Percentiles rank a stretch among this genome's conserved stretches.
Conservation (phyloP, 1,140 invertebrate species). For the Lutraria rhynchaena region DNA sequence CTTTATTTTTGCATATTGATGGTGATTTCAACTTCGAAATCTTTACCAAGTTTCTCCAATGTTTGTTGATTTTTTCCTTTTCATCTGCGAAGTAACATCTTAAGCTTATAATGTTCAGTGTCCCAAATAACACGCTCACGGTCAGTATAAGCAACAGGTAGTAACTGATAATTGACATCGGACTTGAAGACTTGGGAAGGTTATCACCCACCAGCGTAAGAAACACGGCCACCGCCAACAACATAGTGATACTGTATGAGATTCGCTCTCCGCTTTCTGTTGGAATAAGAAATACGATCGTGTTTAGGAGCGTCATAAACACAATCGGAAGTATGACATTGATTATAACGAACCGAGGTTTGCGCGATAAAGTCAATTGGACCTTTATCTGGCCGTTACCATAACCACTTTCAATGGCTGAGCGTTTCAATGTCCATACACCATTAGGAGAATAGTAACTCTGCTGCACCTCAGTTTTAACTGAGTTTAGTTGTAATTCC, state of each 20-base stretch:
- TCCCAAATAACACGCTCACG: neutral
- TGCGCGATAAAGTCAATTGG: slow-evolving; percentile 1
- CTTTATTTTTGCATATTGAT: no score
- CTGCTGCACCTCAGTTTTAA: neutral
- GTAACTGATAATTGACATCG: neutral
- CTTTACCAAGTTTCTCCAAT: no score
- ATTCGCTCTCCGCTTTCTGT: slow-evolving; percentile 47
- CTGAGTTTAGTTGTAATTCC: neutral
- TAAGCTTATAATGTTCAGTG: neutral
- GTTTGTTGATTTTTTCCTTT: no score
- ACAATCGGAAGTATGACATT: slow-evolving; percentile 45
- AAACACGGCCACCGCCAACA: slow-evolving; percentile 33
- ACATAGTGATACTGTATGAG: slow-evolving; percentile 37
- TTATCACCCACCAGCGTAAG: slow-evolving; percentile 33
- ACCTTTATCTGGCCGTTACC: neutral
- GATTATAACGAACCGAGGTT: slow-evolving; percentile 29
- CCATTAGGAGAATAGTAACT: neutral
- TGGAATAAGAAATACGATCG: slow-evolving; percentile 49
- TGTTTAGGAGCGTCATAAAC: neutral
- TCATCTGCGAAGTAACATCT: neutral
- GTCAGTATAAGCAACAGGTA: neutral
- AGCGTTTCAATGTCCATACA: slow-evolving; percentile 1
- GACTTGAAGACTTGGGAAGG: slow-evolving; percentile 38
- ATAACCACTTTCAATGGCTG: neutral
- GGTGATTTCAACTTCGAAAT: no score